Base-by-base conservation (phyloP, 2,113 vertebrate species). In the western clawed frog (Xenopus tropicalis) region DNA sequence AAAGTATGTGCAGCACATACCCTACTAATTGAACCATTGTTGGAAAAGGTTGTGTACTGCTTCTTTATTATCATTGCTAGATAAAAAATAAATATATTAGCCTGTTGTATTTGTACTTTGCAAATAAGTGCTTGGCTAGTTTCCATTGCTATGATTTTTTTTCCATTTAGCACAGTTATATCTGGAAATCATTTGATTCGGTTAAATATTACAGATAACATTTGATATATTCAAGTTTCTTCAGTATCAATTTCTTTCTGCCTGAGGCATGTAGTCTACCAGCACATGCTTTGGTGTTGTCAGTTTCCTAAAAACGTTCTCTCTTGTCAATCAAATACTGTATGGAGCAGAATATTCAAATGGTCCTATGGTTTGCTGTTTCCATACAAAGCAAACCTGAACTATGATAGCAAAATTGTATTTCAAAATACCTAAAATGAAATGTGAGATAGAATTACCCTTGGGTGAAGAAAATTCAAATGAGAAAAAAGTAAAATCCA, bases 281-380 rank as follows among this genome's bases (percentile, higher is more conserved):
- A 66, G 21, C 37, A 21, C 48, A 42, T 57, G 51, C 62, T 56
- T 66, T 66, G 37, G 61, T 66, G 24, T 51, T 46, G 21, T 73
- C 65, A 73, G 65, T 58, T 73, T 73, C 12, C 62, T 66, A 73
- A 73, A 37, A 73, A 57, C 66, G 71, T 52, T 56, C 21, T 57
- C 6, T 66, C 25, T 58, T 73, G 71, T 66, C 71, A 73, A 66
- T 73, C 61, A 73, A 24, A 8, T 48, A 48, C 46, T 48, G 21
- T 73, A 21, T 66, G 51, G 51, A 66, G 56, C 16, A 57, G 24
- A 73, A 56, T 57, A 46, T 44, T 16, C 23, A 44, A 62, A 54
- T 65, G 22, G 37, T 44, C 25, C 22, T 72, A 64, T 56, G 22
- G 64, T 51, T 57, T 20, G 56, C 10, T 57, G 29, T 65, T 24